Conservation (phyloP, 2,888 invertebrate genomes). For the Rhimphoctona megacephalus region DNA sequence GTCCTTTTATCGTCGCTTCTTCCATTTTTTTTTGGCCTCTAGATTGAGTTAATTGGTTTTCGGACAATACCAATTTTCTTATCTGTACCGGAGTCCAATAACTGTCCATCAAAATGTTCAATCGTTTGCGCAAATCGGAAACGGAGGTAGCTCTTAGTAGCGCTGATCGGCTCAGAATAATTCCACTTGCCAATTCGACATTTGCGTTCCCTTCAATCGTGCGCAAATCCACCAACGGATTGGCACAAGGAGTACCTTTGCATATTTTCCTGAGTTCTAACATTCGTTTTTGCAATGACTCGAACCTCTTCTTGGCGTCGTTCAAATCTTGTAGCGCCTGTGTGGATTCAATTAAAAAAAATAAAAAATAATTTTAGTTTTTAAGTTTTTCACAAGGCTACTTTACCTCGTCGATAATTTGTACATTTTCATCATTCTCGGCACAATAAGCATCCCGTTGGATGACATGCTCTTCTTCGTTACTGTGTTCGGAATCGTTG, state of each 20-base stretch:
- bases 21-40: slow-evolving; percentile 14
- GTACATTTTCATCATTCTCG: not conserved
- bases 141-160: not conserved
- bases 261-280: not conserved
- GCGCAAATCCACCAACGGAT: slow-evolving; percentile 5
- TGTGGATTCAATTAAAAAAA: not conserved
- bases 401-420: not conserved
- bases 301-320: not conserved
- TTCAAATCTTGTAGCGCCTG: not conserved
- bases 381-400: not conserved
- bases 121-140: slow-evolving; percentile 1
- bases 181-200: slow-evolving; percentile 7
- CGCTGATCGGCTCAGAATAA: not conserved
- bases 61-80: slow-evolving; percentile 10
- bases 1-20: slow-evolving; percentile 3
- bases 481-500: not conserved
- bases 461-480: slow-evolving; percentile 1
- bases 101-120: slow-evolving; percentile 9
- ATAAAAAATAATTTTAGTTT: slow-evolving; percentile 2
- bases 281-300: slow-evolving; percentile 7
- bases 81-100: slow-evolving; percentile 6
- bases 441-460: not conserved
- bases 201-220: not conserved
- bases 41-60: slow-evolving; percentile 2
- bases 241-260: not conserved